Base-by-base conservation (phyloP, 1,140 invertebrate species). In the Bombyx mandarina region DNA sequence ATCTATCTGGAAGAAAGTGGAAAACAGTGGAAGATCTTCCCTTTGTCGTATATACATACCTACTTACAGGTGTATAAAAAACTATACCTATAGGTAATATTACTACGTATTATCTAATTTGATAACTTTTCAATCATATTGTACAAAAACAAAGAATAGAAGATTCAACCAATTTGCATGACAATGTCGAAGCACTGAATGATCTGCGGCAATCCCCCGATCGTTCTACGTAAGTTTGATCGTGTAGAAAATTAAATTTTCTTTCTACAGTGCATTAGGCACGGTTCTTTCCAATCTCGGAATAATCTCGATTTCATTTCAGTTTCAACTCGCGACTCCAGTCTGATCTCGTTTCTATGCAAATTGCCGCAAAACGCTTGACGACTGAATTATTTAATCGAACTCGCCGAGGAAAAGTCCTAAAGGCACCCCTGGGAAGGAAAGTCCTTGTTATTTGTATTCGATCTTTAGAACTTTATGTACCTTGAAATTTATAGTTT, bases 241-340 rank as follows among this genome's bases (percentile, higher is more conserved):
- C 67, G 65, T 57, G 66, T 67, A 69, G 71, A 73, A 71, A 76
- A 77, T 74, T 68, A 74, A 74, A 77, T 77, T 68, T 50, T 65
- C 60, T 60, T 67, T 67, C 53, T 59, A 58, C 61, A 60, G 61
- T 60, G 67, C 66, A 73, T 71, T 68, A 66, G 66, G 61, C 67
- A 58, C 63, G 70, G 65, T 71, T 70, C 63, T 69, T 69, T 67
- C 62, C 63, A 68, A 70, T 70, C 63, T 66, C 62, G 45, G 64
- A 54, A 66, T 74, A 74, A 77, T 72, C 66, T 65, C 66, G 69
- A 75, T 77, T 75, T 77, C 65, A 72, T 73, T 75, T 75, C 64
- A 68, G 69, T 73, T 69, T 68, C 66, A 55, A 66, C 54, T 69
- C 60, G 69, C 63, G 66, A 71, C 66, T 70, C 69, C 64, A 69